phyloP scores from a whole-genome alignment of 2,113 vertebrate genomes.

The Pygoscelis antarcticus region DNA sequence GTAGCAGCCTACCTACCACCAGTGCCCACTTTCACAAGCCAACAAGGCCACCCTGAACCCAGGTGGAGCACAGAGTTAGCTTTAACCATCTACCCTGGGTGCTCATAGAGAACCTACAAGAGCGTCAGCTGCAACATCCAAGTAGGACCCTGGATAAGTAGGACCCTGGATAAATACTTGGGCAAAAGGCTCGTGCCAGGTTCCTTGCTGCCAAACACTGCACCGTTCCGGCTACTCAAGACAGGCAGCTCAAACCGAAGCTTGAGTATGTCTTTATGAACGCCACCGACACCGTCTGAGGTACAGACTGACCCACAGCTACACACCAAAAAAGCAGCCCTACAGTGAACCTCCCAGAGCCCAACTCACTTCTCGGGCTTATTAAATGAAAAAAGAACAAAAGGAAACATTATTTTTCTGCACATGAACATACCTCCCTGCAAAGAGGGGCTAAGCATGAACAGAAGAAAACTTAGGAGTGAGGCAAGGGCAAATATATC shows the following conservation, averaged over 20 bases:
- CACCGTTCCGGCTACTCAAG: neutral
- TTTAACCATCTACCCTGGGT: neutral
- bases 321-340: neutral
- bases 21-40: neutral
- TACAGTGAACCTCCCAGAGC: accelerated
- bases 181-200: neutral
- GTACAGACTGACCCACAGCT: neutral
- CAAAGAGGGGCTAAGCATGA: neutral
- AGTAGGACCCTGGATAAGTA: neutral
- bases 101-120: neutral
- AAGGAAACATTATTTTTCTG: neutral
- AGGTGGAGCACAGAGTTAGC: neutral
- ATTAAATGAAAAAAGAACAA: neutral
- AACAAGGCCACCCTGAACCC: neutral
- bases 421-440: neutral
- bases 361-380: neutral
- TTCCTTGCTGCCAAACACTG: neutral
- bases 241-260: neutral
- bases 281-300: neutral
- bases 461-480: neutral
- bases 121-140: accelerated
- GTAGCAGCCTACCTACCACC: neutral
- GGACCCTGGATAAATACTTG: neutral
- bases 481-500: neutral
- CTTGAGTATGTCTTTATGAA: neutral